Conservation (phyloP, 1,140 invertebrate genomes). For the Heliconius congener region DNA sequence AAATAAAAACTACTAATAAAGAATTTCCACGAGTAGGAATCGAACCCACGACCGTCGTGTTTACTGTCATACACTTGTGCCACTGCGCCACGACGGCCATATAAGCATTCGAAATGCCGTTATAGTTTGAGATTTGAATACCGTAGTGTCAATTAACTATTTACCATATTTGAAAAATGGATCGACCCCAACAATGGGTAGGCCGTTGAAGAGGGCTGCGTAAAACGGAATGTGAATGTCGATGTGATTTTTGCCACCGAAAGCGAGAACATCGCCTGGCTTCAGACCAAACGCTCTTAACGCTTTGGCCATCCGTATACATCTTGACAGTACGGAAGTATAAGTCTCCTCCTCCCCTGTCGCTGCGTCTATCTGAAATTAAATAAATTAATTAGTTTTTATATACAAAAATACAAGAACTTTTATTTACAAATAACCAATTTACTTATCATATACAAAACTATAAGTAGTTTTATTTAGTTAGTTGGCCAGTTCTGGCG, state of each 20-base stretch:
- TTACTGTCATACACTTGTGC: too few relatives aligned
- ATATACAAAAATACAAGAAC: too few relatives aligned
- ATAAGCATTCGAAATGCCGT: too few relatives aligned
- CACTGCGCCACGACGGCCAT: too few relatives aligned
- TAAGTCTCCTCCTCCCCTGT: conserved; percentile 33
- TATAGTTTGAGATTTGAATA: too few relatives aligned
- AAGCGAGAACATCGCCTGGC: conserved; percentile 64
- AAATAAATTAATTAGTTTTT: background rate
- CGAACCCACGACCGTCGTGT: too few relatives aligned
- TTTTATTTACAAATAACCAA: too few relatives aligned
- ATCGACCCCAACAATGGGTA: conserved; percentile 51
- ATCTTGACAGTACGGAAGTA: conserved; percentile 22
- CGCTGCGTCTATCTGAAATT: conserved; percentile 32
- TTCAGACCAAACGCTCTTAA: conserved; percentile 31
- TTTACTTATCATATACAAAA: too few relatives aligned
- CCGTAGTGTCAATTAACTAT: background rate
- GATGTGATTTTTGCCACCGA: conserved; percentile 73
- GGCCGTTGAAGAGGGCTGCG: conserved; percentile 67
- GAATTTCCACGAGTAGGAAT: too few relatives aligned
- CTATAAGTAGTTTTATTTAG: too few relatives aligned
- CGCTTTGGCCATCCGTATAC: conserved; percentile 19
- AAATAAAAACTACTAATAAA: too few relatives aligned
- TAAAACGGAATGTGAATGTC: conserved; percentile 74
- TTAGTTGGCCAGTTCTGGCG: too few relatives aligned
- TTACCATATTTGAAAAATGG: conserved; percentile 54